phyloP scores from a whole-genome alignment of 2,113 vertebrate genomes.

The Perccottus glenii region DNA sequence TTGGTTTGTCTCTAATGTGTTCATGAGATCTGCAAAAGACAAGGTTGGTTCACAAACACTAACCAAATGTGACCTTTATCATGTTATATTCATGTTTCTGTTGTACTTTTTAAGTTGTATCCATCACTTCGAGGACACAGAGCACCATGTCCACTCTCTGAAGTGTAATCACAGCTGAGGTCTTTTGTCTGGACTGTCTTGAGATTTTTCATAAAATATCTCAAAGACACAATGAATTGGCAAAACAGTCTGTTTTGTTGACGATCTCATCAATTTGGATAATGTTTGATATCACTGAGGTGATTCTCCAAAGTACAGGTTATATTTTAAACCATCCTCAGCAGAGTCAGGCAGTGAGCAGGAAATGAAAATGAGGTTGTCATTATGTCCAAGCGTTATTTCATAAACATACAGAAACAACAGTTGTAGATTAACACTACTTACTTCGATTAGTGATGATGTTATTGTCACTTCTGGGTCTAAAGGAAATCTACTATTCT shows the following conservation, averaged over 20 bases:
- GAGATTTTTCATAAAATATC: neutral
- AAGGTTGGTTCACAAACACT: too few species aligned
- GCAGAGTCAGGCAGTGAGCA: neutral
- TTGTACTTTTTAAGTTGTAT: neutral
- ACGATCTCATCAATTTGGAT: neutral
- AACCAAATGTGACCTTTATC: neutral
- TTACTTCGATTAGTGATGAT: too few species aligned
- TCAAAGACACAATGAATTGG: neutral
- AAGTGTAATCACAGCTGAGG: neutral
- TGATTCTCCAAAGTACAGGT: conserved; percentile 7
- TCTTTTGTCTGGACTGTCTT: neutral
- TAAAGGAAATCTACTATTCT: too few species aligned
- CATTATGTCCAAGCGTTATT: neutral
- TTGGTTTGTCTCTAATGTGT: too few species aligned
- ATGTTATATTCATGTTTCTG: too few species aligned
- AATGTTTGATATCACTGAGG: neutral
- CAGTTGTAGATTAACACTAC: too few species aligned
- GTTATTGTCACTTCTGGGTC: too few species aligned
- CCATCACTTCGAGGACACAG: neutral
- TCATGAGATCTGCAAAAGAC: too few species aligned
- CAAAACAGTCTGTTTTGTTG: neutral
- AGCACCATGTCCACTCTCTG: neutral
- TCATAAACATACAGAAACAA: neutral
- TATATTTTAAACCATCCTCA: neutral
- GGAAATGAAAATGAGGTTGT: neutral